Conservation (phyloP, 2,797 vertebrate genomes). For the Toxotes lorentzi region DNA sequence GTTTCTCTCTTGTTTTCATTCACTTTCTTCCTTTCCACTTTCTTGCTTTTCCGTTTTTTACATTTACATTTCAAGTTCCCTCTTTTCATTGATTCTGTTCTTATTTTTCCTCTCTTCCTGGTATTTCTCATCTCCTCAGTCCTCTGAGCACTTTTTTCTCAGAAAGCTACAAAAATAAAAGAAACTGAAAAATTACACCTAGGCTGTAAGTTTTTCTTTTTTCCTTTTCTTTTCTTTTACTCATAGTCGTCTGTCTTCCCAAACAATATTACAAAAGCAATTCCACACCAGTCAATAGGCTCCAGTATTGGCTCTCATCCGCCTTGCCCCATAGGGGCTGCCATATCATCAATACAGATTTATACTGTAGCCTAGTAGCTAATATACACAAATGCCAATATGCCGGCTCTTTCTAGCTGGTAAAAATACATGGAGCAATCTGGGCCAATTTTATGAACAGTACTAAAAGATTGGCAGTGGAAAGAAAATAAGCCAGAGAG, state of each 20-base stretch:
- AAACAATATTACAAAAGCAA: constrained; percentile 88
- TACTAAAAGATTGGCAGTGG: constrained; percentile 78
- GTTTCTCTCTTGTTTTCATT: neutral
- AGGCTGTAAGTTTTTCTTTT: constrained; percentile 37
- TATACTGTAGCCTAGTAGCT: constrained; percentile 81
- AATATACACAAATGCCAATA: constrained; percentile 87
- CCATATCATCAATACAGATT: constrained; percentile 88
- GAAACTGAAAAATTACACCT: constrained; percentile 70
- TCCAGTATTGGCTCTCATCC: constrained; percentile 82
- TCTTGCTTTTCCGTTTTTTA: constrained; percentile 22
- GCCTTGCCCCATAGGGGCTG: constrained; percentile 77
- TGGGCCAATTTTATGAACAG: constrained; percentile 80
- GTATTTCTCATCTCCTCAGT: constrained; percentile 53
- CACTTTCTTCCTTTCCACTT: neutral
- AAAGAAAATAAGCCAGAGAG: constrained; percentile 61
- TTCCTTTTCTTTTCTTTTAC: constrained; percentile 42
- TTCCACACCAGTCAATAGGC: constrained; percentile 85
- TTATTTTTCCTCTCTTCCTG: constrained; percentile 28
- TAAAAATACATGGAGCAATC: constrained; percentile 83
- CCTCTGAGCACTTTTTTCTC: constrained; percentile 39
- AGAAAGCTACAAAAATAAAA: constrained; percentile 68
- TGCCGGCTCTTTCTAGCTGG: constrained; percentile 54
- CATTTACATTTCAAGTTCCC: constrained; percentile 28
- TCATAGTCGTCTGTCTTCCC: constrained; percentile 79
- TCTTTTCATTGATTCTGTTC: constrained; percentile 48